phyloP scores from a whole-genome alignment of 2,797 vertebrate genomes.

The Pempheris klunzingeri region DNA sequence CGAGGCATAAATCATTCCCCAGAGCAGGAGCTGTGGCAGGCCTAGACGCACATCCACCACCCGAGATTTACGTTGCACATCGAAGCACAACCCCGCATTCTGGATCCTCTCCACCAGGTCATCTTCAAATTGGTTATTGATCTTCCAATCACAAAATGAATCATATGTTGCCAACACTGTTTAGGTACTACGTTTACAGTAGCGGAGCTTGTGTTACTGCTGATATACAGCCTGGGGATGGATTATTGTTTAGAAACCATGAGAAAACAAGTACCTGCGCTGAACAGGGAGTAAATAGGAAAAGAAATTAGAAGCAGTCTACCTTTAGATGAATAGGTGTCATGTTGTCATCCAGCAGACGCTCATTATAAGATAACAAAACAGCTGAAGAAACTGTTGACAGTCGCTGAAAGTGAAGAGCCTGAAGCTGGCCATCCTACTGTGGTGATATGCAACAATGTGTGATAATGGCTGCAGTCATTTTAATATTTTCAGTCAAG shows the following conservation, averaged over 20 bases:
- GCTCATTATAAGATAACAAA: conserved; percentile 76
- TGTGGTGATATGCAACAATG: conserved; percentile 19
- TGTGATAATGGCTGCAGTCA: conserved; percentile 38
- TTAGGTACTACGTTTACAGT: conserved; percentile 76
- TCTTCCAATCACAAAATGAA: conserved; percentile 83
- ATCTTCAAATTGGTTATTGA: conserved; percentile 89
- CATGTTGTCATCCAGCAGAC: conserved; percentile 64
- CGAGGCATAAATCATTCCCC: conserved; percentile 77
- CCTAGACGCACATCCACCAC: conserved; percentile 61
- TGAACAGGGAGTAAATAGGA: conserved; percentile 57
- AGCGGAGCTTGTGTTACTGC: conserved; percentile 41
- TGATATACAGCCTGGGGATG: conserved; percentile 64
- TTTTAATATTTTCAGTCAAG: conserved; percentile 21
- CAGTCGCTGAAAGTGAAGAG: conserved; percentile 54
- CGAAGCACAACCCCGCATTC: conserved; percentile 66
- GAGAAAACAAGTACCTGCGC: conserved; percentile 59
- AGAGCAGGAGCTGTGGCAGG: conserved; percentile 70
- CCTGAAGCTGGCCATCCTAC: conserved; percentile 55
- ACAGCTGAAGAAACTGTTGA: conserved; percentile 56
- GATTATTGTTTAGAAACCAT: conserved; percentile 68
- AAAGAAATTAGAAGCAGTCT: conserved; percentile 59
- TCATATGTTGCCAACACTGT: conserved; percentile 75
- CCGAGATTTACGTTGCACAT: conserved; percentile 78
- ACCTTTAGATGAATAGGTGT: conserved; percentile 66
- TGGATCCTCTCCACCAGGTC: conserved; percentile 76